These are phyloP conservation scores for Mastomys natalensis DNA, from an alignment of 2,113 vertebrate species.

Conservation along the genomic window DNA sequence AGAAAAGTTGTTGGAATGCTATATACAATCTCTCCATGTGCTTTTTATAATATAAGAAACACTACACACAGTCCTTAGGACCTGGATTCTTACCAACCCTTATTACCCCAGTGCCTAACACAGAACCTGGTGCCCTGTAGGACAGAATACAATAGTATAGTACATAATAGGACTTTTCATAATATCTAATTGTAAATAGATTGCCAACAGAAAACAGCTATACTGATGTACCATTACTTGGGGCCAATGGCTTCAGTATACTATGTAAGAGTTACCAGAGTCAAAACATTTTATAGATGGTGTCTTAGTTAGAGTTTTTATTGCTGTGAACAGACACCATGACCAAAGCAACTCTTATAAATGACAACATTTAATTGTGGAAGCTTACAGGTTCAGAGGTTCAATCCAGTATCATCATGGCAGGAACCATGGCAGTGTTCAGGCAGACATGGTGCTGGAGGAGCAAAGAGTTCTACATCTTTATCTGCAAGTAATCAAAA, in stretches of 20 bases:
- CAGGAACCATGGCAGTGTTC: no score
- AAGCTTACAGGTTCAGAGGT: no score
- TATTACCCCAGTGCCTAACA: not conserved
- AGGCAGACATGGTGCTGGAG: no score
- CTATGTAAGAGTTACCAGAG: not conserved
- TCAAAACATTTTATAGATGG: not conserved
- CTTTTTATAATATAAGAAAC: not conserved
- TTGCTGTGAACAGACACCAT: no score
- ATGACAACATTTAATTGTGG: no score
- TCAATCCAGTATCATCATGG: no score
- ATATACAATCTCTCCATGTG: not conserved
- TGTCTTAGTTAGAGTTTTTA: no score
- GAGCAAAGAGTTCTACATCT: no score
- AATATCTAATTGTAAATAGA: not conserved
- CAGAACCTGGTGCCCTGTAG: not conserved
- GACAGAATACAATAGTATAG: not conserved
- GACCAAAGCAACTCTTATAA: no score
- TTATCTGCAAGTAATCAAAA: no score
- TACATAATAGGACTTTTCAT: not conserved
- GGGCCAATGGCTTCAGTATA: not conserved
- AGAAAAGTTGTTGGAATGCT: not conserved
- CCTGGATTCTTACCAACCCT: not conserved
- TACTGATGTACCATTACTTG: not conserved
- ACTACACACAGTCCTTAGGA: not conserved
- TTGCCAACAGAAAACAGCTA: not conserved